Conservation (phyloP, 2,888 invertebrate genomes). For the Rhagium mordax region DNA sequence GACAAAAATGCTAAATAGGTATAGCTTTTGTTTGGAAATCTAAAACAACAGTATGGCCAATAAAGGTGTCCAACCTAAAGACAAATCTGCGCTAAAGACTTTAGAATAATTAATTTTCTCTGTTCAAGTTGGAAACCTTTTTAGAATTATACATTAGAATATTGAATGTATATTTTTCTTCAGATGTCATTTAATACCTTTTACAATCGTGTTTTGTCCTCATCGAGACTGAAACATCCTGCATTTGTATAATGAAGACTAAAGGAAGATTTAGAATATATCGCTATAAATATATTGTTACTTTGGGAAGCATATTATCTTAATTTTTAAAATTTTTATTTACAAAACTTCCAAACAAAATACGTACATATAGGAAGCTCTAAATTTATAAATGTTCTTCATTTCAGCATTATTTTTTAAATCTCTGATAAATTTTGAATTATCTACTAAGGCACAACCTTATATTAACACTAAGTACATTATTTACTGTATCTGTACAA, state of each 20-base stretch:
- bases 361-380: conserved; percentile 63
- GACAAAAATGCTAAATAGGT: no score
- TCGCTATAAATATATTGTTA: conserved; percentile 61
- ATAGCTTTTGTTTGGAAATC: no score
- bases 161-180: no score
- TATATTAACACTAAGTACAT: conserved; percentile 53
- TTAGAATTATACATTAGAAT: no score
- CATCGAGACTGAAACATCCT: conserved; percentile 5
- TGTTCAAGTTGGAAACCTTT: no score
- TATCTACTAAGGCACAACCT: conserved; percentile 69
- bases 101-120: no score
- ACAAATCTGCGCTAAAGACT: no score
- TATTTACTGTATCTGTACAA: conserved; percentile 24
- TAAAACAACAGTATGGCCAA: no score
- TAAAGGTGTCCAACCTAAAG: no score
- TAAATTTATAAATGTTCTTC: conserved; percentile 55
- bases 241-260: conserved; percentile 58
- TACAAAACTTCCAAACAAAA: conserved; percentile 60
- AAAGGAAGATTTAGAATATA: conserved; percentile 69
- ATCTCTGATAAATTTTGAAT: conserved; percentile 65
- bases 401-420: conserved; percentile 38
- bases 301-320: conserved; percentile 55
- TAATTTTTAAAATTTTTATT: conserved; percentile 51
- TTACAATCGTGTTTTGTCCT: background rate
- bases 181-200: background rate